Base-by-base conservation (phyloP, 2,797 vertebrate species). In the Hippoglossus hippoglossus region DNA sequence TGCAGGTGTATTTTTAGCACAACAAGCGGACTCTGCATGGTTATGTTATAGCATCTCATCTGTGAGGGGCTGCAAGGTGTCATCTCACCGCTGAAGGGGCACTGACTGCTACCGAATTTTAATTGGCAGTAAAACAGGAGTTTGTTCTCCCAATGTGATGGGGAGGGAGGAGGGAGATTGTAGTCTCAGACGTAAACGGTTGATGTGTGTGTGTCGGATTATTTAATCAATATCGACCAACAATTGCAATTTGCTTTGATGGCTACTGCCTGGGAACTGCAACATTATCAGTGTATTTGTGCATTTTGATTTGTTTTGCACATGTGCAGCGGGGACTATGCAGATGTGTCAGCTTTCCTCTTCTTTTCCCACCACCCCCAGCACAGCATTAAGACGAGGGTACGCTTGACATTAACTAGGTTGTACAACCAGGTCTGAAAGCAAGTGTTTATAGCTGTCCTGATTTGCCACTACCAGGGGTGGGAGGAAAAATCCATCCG, bases 1-100 rank as follows among this genome's bases (percentile, higher is more conserved):
- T 76, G 71, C 71, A 82, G 80, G 75, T 88, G 77, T 90, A 90
- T 90, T 91, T 89, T 81, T 82, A 87, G 79, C 71, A 63, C 74
- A 80, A 64, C 47, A 52, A 71, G 74, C 47, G 73, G 34, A 26
- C 5, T 77, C 31, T 63, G 46, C 52, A 21, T 58, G 22, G 39
- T 25, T 60, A 60, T 72, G 44, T 49, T 79, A 56, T 68, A 72
- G 67, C 70, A 71, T 67, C 60, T 70, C 72, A 71, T 71, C 70
- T 70, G 72, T 71, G 72, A 69, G 71, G 75, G 67, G 71, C 76
- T 75, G 69, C 24, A 67, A 89, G 81, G 83, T 86, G 89, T 85
- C 82, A 81, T 82, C 75, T 67, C 79, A 74, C 52, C 8, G 53
- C 85, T 79, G 52, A 83, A 67, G 79, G 49, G 72, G 59, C 22